Evolutionary conservation across 2,113 vertebrate genomes (phyloP).

Genomic region (Cyrtonyx montezumae): DNA sequence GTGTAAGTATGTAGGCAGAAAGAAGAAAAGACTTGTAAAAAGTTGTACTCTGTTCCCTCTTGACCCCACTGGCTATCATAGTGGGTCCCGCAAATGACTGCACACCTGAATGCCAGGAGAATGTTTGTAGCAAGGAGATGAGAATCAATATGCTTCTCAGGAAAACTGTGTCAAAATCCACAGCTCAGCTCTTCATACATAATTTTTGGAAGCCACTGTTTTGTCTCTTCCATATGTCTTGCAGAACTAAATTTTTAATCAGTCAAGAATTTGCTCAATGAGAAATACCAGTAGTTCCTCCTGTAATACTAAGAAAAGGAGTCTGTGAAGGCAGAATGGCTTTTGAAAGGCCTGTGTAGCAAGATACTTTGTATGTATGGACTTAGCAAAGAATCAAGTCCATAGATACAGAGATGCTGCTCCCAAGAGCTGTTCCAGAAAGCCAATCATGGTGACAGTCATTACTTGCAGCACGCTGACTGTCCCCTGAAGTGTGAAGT

Average conservation of each 20-base stretch:
- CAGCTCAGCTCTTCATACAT: background rate
- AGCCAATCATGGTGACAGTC: background rate
- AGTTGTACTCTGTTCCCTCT: background rate
- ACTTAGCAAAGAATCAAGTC: background rate
- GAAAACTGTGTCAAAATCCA: background rate
- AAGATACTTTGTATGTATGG: background rate
- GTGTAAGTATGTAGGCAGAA: background rate
- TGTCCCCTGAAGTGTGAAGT: background rate
- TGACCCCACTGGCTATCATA: background rate
- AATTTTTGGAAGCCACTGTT: background rate
- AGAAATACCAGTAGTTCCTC: background rate
- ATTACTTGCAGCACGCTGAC: background rate
- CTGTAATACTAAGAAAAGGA: background rate
- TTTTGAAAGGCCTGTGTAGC: slow-evolving; percentile 3
- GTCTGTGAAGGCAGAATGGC: background rate
- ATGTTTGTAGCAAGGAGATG: background rate
- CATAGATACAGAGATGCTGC: background rate
- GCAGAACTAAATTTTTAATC: background rate
- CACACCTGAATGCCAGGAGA: background rate
- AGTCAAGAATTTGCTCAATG: background rate
- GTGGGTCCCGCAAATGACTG: background rate
- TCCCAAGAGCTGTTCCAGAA: background rate
- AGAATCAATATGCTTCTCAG: background rate
- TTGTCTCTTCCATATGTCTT: background rate
- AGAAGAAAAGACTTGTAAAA: background rate